These are phyloP conservation scores for Sus cebifrons DNA, from an alignment of 2,797 vertebrate species.

Conservation along the genomic window DNA sequence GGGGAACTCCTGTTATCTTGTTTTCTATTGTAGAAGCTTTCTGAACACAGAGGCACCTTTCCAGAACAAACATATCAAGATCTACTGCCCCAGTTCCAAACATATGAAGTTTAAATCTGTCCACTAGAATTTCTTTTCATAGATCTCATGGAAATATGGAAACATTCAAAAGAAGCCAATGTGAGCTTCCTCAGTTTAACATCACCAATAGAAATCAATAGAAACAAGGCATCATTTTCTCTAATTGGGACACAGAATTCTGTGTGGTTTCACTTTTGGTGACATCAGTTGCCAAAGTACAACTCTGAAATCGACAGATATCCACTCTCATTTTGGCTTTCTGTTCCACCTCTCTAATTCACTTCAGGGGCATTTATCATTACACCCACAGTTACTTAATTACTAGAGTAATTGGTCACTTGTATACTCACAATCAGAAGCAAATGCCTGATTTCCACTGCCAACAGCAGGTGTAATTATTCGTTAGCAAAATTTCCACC, in stretches of 20 bases:
- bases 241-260: background rate
- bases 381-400: slow-evolving; percentile 66
- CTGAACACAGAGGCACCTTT: background rate
- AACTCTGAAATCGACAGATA: background rate
- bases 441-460: slow-evolving; percentile 47
- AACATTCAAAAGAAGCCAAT: background rate
- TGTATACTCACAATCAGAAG: slow-evolving; percentile 58
- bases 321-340: background rate
- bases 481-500: slow-evolving; percentile 37
- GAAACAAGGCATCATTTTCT: background rate
- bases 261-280: slow-evolving; percentile 4
- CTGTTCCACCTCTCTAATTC: background rate
- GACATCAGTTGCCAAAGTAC: background rate
- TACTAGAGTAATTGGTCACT: slow-evolving; percentile 74
- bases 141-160: background rate
- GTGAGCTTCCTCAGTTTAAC: background rate
- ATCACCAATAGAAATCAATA: slow-evolving; percentile 19
- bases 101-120: background rate
- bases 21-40: background rate
- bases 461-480: slow-evolving; percentile 50
- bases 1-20: no score
- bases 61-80: background rate
- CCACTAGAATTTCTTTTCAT: background rate
- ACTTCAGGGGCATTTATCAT: slow-evolving; percentile 54
- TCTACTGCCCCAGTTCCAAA: background rate